phyloP scores from a whole-genome alignment of 2,113 vertebrate genomes.

The Thymallus thymallus region DNA sequence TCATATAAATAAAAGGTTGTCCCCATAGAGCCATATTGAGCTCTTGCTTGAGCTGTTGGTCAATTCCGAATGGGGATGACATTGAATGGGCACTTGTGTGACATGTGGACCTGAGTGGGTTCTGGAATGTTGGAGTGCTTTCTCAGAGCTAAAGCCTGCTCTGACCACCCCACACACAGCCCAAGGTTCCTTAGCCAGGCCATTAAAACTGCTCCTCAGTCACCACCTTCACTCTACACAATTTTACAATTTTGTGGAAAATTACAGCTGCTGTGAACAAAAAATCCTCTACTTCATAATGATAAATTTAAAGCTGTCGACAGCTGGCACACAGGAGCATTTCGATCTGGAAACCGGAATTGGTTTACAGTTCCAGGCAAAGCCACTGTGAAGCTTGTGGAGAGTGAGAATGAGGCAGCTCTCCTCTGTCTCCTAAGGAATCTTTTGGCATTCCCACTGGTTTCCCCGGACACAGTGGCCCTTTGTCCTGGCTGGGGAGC shows the following conservation, averaged over 20 bases:
- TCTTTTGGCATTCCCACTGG: constrained; percentile 7
- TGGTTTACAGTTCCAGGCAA: not conserved
- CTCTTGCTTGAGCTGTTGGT: constrained; percentile 12
- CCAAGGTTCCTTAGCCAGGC: not conserved
- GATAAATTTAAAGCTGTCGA: not conserved
- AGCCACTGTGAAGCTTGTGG: not conserved
- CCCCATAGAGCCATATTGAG: not conserved
- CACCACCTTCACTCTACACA: not conserved
- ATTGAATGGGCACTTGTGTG: constrained; percentile 66
- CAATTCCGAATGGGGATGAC: constrained; percentile 53
- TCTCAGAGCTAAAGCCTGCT: constrained; percentile 25
- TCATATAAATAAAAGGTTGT: not conserved
- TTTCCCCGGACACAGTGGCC: constrained; percentile 16
- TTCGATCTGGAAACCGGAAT: not conserved
- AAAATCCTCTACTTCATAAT: not conserved
- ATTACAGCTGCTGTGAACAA: constrained; percentile 14
- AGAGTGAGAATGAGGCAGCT: not conserved
- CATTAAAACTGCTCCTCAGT: not conserved
- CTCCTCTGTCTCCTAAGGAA: constrained; percentile 9
- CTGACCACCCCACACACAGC: not conserved
- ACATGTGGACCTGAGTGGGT: constrained; percentile 57
- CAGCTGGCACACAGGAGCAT: not conserved
- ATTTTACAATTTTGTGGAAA: constrained; percentile 7
- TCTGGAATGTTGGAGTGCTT: constrained; percentile 60
- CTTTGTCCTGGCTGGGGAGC: constrained; percentile 22